A percentile compares a stretch with the other conserved stretches of the same genome.
Conservation (phyloP, 2,797 vertebrate genomes). For the Rhinoraja longicauda region DNA sequence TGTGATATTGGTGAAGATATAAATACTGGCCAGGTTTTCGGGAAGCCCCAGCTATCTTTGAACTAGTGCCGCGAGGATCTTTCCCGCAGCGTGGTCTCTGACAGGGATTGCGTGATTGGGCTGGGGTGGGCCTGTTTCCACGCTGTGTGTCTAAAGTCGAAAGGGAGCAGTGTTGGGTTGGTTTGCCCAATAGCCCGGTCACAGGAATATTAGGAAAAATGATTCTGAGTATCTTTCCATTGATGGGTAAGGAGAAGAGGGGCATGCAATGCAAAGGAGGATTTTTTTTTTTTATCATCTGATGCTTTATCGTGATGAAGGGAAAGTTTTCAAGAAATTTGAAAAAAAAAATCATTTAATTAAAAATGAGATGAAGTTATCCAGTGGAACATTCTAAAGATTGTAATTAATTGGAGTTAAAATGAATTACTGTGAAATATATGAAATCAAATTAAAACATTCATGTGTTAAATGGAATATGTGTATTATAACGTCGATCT, state of each 20-base stretch:
- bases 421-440: slow-evolving; percentile 15
- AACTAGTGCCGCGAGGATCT: neutral
- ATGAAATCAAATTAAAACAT: slow-evolving; percentile 8
- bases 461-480: neutral
- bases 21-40: neutral
- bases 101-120: neutral
- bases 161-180: neutral
- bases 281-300: neutral
- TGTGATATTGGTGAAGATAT: neutral
- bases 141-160: too few species aligned
- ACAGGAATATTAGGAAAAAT: neutral
- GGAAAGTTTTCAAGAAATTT: neutral
- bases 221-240: neutral
- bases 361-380: slow-evolving; percentile 1
- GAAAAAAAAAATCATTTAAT: neutral
- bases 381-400: neutral
- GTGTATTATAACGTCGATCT: neutral
- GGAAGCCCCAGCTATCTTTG: neutral
- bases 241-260: neutral
- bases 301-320: neutral
- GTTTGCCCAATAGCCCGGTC: neutral
- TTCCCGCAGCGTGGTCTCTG: neutral
- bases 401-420: slow-evolving; percentile 18
- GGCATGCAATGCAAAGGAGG: neutral
- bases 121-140: too few species aligned